Base-by-base conservation (phyloP, 2,888 invertebrate species). In the Taenaris catops region DNA sequence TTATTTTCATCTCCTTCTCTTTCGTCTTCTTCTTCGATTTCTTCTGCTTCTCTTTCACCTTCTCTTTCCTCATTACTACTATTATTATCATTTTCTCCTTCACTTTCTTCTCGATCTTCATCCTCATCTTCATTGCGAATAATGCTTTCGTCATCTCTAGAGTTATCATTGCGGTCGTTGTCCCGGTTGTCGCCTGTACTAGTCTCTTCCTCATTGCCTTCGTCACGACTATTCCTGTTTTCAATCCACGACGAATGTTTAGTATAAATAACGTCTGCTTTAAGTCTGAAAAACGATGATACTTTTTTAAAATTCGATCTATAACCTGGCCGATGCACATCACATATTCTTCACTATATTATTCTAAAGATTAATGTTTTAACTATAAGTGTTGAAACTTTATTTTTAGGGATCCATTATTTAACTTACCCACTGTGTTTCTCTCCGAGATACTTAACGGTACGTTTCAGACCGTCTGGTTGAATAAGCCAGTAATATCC, bases 401-500 rank as follows among this genome's bases (percentile, higher is more conserved):
- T n/a, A n/a, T n/a, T n/a, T n/a, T n/a, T n/a, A n/a, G n/a, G n/a
- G n/a, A n/a, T n/a, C n/a, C n/a, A n/a, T n/a, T n/a, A n/a, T n/a
- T n/a, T n/a, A n/a, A 14, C 60, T 49, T 45, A 89, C 74, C 89
- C 89, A 52, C 67, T 79, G 49, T 89, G 73, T 53, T 88, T 81
- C 55, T 88, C 84, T 50, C 73, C 75, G 41, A 71, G 65, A 55
- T 89, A 89, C 27, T 73, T 76, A 26, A 89, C 88, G 21, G 72
- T 78, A 33, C 89, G 78, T 47, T 79, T 81, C 44, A 66, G 72
- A 49, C 89, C 89, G 46, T 88, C 87, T 7, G 89, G 87, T 62
- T 89, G 79, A 25, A 81, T 55, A 20, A 89, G 71, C 70, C 87
- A 87, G 63, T 89, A 88, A 49, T 69, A 66, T 40, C 89, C 89